These are phyloP conservation scores for Iselma pallidipennis DNA, from an alignment of 2,888 invertebrate genomes.

Conservation along the genomic window DNA sequence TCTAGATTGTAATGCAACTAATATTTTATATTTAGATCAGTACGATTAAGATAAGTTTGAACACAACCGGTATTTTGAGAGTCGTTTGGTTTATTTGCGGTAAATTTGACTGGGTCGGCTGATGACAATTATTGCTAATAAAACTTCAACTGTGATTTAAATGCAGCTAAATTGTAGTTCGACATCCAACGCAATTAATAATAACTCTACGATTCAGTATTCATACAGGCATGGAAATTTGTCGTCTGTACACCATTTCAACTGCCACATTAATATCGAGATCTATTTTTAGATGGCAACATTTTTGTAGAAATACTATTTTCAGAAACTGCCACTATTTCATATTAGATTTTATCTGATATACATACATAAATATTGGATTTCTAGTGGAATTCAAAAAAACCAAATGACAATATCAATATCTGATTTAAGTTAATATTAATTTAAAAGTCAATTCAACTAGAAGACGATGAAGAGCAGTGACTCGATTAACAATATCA, in stretches of 20 bases:
- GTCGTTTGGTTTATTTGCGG: too few relatives aligned
- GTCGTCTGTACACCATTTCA: background rate
- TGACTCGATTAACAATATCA: slow-evolving; percentile 43
- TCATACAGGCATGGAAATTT: background rate
- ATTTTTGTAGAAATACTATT: too few relatives aligned
- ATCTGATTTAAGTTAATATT: background rate
- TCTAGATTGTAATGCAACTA: background rate
- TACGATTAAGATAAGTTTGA: background rate
- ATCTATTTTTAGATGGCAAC: background rate
- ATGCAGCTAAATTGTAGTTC: background rate
- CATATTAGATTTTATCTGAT: background rate
- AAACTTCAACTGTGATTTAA: background rate
- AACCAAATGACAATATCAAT: background rate
- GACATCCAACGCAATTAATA: background rate
- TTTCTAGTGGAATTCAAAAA: background rate
- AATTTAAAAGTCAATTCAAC: background rate
- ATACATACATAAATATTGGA: too few relatives aligned
- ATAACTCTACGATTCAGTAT: background rate
- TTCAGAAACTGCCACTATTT: background rate
- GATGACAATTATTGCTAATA: background rate
- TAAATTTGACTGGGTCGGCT: too few relatives aligned
- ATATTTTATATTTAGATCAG: background rate
- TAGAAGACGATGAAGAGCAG: background rate
- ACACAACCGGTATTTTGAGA: too few relatives aligned
- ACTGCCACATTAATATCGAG: background rate